These are phyloP conservation scores for Urocynchramus pylzowi DNA, from an alignment of 2,113 vertebrate genomes.

Conservation along the genomic window DNA sequence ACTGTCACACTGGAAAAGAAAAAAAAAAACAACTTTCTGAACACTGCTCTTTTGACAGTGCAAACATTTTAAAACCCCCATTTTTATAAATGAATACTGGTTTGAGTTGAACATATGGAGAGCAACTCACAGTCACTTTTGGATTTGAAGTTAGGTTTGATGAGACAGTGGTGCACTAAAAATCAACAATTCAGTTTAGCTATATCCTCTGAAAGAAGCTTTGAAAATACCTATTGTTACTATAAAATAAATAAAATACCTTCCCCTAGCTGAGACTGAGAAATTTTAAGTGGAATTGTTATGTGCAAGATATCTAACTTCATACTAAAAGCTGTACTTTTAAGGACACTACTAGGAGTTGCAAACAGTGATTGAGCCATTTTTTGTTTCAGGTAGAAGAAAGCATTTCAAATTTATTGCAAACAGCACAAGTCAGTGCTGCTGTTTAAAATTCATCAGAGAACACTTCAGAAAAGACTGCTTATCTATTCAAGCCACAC, in stretches of 20 bases:
- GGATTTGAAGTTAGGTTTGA: neutral
- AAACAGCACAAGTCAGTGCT: neutral
- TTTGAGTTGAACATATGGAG: neutral
- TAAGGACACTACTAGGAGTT: neutral
- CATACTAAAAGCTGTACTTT: neutral
- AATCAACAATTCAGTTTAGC: neutral
- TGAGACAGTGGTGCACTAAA: neutral
- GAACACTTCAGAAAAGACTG: conserved; percentile 34
- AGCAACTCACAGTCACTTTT: neutral
- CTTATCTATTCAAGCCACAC: conserved; percentile 54
- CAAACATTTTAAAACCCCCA: neutral
- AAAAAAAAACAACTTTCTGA: neutral
- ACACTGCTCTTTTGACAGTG: neutral
- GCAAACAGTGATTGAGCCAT: neutral
- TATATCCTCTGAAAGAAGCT: neutral
- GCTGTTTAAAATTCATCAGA: conserved; percentile 47
- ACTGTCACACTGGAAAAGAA: neutral
- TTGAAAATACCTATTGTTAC: neutral
- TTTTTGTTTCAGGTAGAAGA: conserved; percentile 40
- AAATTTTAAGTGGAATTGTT: neutral
- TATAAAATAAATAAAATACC: neutral
- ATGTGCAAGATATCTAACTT: neutral
- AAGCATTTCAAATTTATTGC: conserved; percentile 49
- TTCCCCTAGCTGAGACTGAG: neutral
- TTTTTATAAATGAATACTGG: neutral